Conservation (phyloP, 2,797 vertebrate genomes). For the Cuculus canorus region DNA sequence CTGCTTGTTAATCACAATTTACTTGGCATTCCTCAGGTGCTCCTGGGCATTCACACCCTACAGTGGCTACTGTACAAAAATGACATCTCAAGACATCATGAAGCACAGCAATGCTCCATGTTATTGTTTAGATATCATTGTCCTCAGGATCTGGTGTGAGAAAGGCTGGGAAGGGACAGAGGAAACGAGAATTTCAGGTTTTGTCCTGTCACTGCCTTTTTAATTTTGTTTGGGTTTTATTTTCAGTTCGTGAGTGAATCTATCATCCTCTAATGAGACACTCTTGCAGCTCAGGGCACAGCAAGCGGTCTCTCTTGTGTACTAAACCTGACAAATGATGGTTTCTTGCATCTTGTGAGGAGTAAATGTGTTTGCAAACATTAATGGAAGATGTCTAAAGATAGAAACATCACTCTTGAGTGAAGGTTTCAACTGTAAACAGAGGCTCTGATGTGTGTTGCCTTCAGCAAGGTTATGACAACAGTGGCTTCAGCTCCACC, state of each 20-base stretch:
- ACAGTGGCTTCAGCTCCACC: neutral
- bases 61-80: neutral
- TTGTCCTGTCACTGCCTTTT: neutral
- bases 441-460: neutral
- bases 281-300: neutral
- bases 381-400: neutral
- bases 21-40: neutral
- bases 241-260: neutral
- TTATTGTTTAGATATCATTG: too few species aligned
- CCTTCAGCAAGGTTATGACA: neutral
- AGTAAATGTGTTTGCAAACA: neutral
- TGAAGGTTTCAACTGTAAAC: neutral
- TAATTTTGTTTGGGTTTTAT: too few species aligned
- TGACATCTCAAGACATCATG: fast-evolving
- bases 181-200: neutral
- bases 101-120: neutral
- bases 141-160: neutral
- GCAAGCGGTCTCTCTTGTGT: neutral
- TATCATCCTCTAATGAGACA: neutral
- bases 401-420: neutral
- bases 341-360: neutral
- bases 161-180: neutral
- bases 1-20: neutral
- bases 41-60: neutral
- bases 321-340: neutral